Evolutionary conservation across 1,140 invertebrate species (phyloP).

Genomic region (Ptiloglossa arizonensis): DNA sequence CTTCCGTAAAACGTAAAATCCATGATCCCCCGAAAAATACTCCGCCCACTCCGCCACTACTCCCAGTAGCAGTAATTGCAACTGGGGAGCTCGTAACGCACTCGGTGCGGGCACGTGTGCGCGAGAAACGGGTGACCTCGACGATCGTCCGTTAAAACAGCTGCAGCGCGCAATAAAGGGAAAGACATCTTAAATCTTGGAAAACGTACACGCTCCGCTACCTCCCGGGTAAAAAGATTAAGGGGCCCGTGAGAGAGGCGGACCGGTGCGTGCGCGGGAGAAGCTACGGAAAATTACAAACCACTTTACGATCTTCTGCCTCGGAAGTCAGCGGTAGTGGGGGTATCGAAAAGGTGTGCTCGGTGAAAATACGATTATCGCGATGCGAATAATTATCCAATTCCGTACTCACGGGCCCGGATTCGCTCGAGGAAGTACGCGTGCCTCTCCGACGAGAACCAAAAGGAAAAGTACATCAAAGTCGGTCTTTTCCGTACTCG

Average conservation of each 20-base stretch:
- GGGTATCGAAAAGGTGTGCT: no score
- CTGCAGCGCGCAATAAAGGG: constrained; percentile 42
- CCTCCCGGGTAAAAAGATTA: constrained; percentile 33
- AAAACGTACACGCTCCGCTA: constrained; percentile 22
- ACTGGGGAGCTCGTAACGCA: neutral
- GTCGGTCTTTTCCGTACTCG: neutral
- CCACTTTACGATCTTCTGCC: constrained; percentile 19
- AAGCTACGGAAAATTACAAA: constrained; percentile 19
- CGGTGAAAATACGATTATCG: constrained; percentile 8
- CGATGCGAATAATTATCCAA: constrained; percentile 16
- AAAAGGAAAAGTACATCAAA: neutral
- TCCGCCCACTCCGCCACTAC: no score
- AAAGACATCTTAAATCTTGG: constrained; percentile 38
- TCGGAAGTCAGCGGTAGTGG: no score
- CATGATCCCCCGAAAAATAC: neutral
- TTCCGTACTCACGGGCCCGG: neutral
- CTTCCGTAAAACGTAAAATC: neutral
- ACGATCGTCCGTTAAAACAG: constrained; percentile 50
- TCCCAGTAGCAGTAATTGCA: constrained; percentile 14
- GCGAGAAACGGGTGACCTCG: constrained; percentile 38
- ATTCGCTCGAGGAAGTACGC: neutral
- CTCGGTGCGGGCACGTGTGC: neutral
- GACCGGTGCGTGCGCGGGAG: neutral
- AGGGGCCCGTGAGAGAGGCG: neutral
- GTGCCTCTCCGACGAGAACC: no score